A percentile compares a stretch with the other conserved stretches of the same genome.
Evolutionary conservation across 2,888 invertebrate genomes (phyloP).

Genomic region (Cataglyphis altisquamis): DNA sequence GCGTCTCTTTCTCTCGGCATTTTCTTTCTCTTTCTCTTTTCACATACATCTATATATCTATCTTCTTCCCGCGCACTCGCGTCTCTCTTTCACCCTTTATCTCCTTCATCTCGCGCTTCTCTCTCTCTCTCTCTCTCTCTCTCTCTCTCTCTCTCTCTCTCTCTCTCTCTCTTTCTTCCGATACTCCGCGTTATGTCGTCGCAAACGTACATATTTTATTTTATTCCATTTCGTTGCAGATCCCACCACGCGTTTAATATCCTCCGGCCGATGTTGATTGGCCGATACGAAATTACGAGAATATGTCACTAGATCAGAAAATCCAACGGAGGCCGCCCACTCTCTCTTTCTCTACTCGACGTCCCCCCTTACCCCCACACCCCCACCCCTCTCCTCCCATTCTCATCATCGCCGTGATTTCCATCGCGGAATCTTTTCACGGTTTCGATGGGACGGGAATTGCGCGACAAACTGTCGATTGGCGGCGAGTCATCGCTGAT

Average conservation of each 20-base stretch:
- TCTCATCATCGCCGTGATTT: conserved; percentile 56
- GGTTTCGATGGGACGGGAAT: conserved; percentile 22
- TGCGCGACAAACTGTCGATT: conserved; percentile 16
- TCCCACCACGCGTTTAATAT: conserved; percentile 74
- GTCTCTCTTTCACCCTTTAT: conserved; percentile 49
- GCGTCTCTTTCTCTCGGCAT: conserved; percentile 52
- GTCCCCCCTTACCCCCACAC: conserved; percentile 13
- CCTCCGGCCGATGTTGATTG: conserved; percentile 74
- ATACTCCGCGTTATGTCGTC: conserved; percentile 40
- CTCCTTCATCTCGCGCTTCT: conserved; percentile 50
- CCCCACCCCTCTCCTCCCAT: conserved; percentile 26
- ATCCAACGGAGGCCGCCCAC: conserved; percentile 67
- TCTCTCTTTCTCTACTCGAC: conserved; percentile 49
- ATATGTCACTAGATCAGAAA: conserved; percentile 71
- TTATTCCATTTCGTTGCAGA: conserved; percentile 78
- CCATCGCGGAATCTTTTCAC: conserved; percentile 34
- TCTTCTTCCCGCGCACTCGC: conserved; percentile 48
- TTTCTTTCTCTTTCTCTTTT: conserved; percentile 54
- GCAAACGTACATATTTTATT: conserved; percentile 74
- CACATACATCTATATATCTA: conserved; percentile 27
- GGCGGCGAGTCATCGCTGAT: background rate
- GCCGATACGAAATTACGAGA: conserved; percentile 79
- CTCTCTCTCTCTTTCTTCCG: conserved; percentile 60
- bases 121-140: conserved; percentile 52
- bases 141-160: conserved; percentile 54